Percentiles rank a stretch among this genome's conserved stretches.
phyloP scores from a whole-genome alignment of 2,888 invertebrate genomes.

The Frankliniella intonsa region DNA sequence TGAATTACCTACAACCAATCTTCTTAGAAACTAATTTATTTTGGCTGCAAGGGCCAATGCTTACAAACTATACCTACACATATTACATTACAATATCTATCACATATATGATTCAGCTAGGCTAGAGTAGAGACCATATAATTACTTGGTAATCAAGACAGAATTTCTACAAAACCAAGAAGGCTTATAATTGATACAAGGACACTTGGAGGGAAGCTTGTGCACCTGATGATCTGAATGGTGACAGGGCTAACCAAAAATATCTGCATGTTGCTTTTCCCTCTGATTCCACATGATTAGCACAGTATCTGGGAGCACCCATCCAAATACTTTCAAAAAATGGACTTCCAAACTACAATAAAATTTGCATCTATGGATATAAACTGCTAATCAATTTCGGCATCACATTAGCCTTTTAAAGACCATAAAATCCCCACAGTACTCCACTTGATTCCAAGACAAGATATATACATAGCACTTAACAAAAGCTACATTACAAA shows the following conservation, averaged over 20 bases:
- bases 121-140: slow-evolving; percentile 14
- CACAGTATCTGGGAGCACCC: too few relatives aligned
- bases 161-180: slow-evolving; percentile 1
- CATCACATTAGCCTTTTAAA: background rate
- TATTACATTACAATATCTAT: slow-evolving; percentile 14
- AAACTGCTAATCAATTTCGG: background rate
- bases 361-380: background rate
- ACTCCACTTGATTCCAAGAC: background rate
- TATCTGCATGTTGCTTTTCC: background rate
- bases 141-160: slow-evolving; percentile 7
- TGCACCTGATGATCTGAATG: background rate
- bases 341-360: too few relatives aligned
- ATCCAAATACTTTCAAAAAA: too few relatives aligned
- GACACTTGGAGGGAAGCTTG: background rate
- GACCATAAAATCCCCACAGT: background rate
- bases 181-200: background rate
- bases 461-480: background rate
- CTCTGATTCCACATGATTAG: too few relatives aligned
- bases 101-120: slow-evolving; percentile 17
- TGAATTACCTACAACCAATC: background rate
- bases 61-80: background rate
- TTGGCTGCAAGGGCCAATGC: background rate
- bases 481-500: slow-evolving; percentile 16
- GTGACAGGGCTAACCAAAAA: background rate
- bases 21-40: background rate